Conservation (phyloP, 2,888 invertebrate species). For the Mamestra brassicae region DNA sequence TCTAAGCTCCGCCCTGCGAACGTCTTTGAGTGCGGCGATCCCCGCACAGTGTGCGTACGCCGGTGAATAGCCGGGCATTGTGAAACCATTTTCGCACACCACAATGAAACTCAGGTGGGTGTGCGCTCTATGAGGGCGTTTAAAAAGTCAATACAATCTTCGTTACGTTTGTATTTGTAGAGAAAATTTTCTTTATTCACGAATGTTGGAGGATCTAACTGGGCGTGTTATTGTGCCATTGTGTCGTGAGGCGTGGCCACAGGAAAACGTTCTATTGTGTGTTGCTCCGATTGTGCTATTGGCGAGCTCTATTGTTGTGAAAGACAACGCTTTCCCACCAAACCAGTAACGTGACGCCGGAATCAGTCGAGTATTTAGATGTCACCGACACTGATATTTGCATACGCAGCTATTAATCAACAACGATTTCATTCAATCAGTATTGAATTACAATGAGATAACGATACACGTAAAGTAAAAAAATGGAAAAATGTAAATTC, state of each 20-base stretch:
- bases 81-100: constrained; percentile 87
- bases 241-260: constrained; percentile 87
- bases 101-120: constrained; percentile 87
- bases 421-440: constrained; percentile 28
- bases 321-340: constrained; percentile 66
- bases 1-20: constrained; percentile 88
- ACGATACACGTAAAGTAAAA: constrained; percentile 25
- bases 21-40: constrained; percentile 79
- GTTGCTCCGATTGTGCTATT: constrained; percentile 81
- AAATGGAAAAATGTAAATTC: constrained; percentile 30
- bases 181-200: constrained; percentile 89
- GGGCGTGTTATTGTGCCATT: constrained; percentile 88
- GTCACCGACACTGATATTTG: constrained; percentile 48
- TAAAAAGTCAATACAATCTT: constrained; percentile 91
- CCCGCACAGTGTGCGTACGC: constrained; percentile 82
- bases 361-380: constrained; percentile 57
- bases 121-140: constrained; percentile 89
- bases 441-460: constrained; percentile 49
- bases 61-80: constrained; percentile 86
- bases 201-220: constrained; percentile 77
- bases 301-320: constrained; percentile 82
- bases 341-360: constrained; percentile 66
- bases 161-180: constrained; percentile 85
- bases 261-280: constrained; percentile 87
- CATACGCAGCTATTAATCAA: constrained; percentile 36